phyloP scores from a whole-genome alignment of 2,113 vertebrate species.

The Meles meles region DNA sequence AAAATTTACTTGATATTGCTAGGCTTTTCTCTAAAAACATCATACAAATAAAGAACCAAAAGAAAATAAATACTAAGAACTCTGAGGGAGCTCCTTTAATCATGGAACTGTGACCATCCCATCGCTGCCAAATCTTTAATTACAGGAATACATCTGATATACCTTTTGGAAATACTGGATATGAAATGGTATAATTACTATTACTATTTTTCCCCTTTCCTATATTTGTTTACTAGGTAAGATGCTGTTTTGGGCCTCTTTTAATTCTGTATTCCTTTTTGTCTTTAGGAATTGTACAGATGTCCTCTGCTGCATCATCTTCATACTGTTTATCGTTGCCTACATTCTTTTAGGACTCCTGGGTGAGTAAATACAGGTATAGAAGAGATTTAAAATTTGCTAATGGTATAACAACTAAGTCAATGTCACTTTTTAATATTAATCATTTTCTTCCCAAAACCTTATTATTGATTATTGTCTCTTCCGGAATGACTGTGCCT shows the following conservation, averaged over 20 bases:
- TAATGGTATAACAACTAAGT: constrained; percentile 6
- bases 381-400: background rate
- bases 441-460: background rate
- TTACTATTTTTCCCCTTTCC: background rate
- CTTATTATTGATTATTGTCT: background rate
- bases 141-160: background rate
- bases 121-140: background rate
- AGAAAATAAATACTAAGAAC: background rate
- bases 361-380: constrained; percentile 87
- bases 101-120: background rate
- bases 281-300: constrained; percentile 92
- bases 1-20: background rate
- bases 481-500: constrained; percentile 29
- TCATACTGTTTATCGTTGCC: constrained; percentile 91
- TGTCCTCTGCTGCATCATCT: constrained; percentile 92
- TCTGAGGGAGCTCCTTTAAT: background rate
- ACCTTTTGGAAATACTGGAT: background rate
- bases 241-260: background rate
- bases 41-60: constrained; percentile 1
- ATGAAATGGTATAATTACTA: background rate
- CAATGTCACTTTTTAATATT: constrained; percentile 31
- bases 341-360: constrained; percentile 94
- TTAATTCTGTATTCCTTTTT: constrained; percentile 70
- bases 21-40: background rate
- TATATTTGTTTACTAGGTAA: background rate